Evolutionary conservation across 2,113 vertebrate genomes (phyloP), one percentile per base, ranked within the genome.

Genomic region (Rhabdomys dilectus): DNA sequence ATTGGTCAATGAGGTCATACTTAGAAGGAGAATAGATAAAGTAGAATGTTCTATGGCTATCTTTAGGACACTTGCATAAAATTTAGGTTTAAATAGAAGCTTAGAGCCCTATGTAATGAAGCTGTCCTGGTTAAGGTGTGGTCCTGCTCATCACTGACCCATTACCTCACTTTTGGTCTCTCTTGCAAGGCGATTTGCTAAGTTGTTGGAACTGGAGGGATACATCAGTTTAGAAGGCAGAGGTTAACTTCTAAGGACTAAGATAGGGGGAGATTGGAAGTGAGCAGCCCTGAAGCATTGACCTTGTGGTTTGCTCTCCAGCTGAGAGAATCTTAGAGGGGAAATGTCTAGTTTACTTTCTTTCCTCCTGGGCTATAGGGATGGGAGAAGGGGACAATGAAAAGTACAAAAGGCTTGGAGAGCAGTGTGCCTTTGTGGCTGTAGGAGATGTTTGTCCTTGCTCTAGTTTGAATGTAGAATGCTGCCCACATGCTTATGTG

Each of bases 61-160:
- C 84, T 68, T 48, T 68, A 21, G 29, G 19, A 36, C 3, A 9
- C 34, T 29, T 22, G 13, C 45, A 72, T 48, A 34, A 53, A 34
- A n/a, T 88, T n/a, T 51, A 53, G 21, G 22, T 56, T 72, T 56
- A 72, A 56, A 51, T 56, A 56, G 11, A 53, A 34, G 34, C 3
- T 1, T 8, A 56, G 26, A 66, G 39, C 11, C 2, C 5, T 72
- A 7, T 7, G n/a, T 8, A 53, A 39, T 5, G 1, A n/a, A 51
- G 36, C 66, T 53, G 31, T 48, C 36, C 36, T 56, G 11, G 21
- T 56, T 19, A 53, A n/a, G 66, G 34, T 39, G 6, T 53, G 45
- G 34, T 53, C 42, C 9, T 7, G 29, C 29, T 64, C 42, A 66
- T 51, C 21, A 26, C 29, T 72, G 34, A 68, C 11, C 60, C 31